A percentile compares a stretch with the other conserved stretches of the same genome.
These are phyloP conservation scores for Platysteira castanea DNA, from an alignment of 2,113 vertebrate genomes.

Conservation along the genomic window DNA sequence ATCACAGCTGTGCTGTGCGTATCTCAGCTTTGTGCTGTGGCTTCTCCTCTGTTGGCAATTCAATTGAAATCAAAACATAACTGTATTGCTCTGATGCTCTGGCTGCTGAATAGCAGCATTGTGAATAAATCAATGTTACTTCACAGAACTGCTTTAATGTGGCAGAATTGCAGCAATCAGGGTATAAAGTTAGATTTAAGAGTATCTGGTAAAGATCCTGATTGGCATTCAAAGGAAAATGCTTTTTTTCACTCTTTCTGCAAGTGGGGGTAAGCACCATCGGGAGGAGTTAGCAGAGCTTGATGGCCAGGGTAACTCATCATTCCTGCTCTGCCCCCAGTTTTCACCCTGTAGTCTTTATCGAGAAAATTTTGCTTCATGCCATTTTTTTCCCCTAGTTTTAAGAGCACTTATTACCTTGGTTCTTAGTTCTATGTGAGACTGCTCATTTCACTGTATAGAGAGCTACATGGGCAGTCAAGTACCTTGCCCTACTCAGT, in stretches of 20 bases:
- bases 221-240: conserved; percentile 13
- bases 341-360: neutral
- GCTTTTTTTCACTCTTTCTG: neutral
- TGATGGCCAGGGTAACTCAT: neutral
- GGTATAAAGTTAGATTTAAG: conserved; percentile 2
- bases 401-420: neutral
- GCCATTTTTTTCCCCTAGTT: neutral
- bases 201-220: conserved; percentile 10
- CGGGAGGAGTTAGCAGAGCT: neutral
- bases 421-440: neutral
- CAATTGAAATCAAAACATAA: conserved; percentile 51
- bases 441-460: neutral
- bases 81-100: neutral
- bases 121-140: conserved; percentile 39
- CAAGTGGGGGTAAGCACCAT: neutral
- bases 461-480: neutral
- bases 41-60: conserved; percentile 10
- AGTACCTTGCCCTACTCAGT: neutral
- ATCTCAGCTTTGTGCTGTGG: neutral
- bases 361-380: neutral
- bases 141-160: neutral
- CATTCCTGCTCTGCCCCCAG: neutral
- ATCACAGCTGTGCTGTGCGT: neutral
- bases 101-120: conserved; percentile 26
- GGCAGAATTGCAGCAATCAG: conserved; percentile 19